Evolutionary conservation across 2,113 vertebrate genomes (phyloP), one percentile per base, ranked within the genome.

Genomic region (Equus przewalskii): DNA sequence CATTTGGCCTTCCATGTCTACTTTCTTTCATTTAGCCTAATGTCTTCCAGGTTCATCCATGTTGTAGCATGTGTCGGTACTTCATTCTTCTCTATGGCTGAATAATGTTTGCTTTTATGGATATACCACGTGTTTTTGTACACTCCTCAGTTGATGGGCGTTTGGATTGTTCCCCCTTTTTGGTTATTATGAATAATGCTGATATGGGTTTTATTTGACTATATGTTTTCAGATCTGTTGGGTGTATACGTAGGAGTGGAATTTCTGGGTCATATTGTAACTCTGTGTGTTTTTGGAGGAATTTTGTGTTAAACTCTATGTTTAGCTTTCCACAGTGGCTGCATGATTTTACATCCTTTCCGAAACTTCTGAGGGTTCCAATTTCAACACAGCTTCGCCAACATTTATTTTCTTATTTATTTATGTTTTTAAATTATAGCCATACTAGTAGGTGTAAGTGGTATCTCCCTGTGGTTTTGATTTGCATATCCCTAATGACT

Each of bases 61-160:
- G 1, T 10, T 26, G 44, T 3, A 26, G n/a, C 28, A 1, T 12
- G 7, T 5, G 21, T 78, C 12, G 7, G 7, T 19, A 4, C 18
- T 15, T 73, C 28, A 12, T 58, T 51, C 13, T 26, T 64, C 36
- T 49, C 49, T 33, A 12, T 36, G 26, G 13, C 15, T 86, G 73
- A 64, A 14, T 69, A 9, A 21, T 65, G 46, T 0, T 79, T 11
- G 3, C 6, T 26, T 19, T 60, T 33, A 7, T 67, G 60, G n/a
- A 36, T 54, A 19, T 21, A 54, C 18, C 51, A 80, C 26, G n/a
- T 21, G 62, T n/a, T 73, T 92, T 44, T 30, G 54, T 12, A 12
- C 7, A 44, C 49, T 76, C 51, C 24, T 60, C 36, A 64, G 14
- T 16, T 54, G 65, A 16, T 72, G n/a, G 36, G 8, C 18, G 16